Evolutionary conservation across 2,797 vertebrate species (phyloP).

Genomic region (Halcyon smyrnensis): DNA sequence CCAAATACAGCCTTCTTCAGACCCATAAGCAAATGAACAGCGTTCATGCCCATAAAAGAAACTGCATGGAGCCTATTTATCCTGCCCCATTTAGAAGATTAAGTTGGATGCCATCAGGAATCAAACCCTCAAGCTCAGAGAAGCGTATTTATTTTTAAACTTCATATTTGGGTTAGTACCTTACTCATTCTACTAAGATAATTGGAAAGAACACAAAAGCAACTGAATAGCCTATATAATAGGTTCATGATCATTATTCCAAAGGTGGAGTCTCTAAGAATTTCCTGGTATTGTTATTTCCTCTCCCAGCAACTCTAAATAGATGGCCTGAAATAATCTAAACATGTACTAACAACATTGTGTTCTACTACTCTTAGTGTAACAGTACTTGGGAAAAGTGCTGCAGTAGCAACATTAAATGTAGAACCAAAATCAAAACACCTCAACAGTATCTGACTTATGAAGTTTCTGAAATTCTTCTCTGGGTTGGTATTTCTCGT

Average conservation of each 20-base stretch:
- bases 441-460: background rate
- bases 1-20: background rate
- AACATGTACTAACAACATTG: background rate
- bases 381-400: background rate
- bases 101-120: background rate
- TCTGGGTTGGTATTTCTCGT: background rate
- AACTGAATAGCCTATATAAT: background rate
- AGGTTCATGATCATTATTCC: background rate
- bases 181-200: background rate
- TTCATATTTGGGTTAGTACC: background rate
- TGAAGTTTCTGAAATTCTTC: background rate
- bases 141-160: background rate
- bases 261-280: slow-evolving; percentile 69
- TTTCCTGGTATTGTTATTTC: slow-evolving; percentile 71
- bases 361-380: background rate
- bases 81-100: background rate
- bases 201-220: slow-evolving; percentile 2
- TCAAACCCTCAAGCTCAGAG: background rate
- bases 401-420: background rate
- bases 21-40: background rate
- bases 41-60: background rate
- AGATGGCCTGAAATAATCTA: slow-evolving; percentile 38
- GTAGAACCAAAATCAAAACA: background rate
- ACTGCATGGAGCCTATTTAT: background rate
- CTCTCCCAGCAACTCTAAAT: slow-evolving; percentile 53